These are phyloP conservation scores for Falcunculus frontatus DNA, from an alignment of 2,113 vertebrate species.

Conservation along the genomic window DNA sequence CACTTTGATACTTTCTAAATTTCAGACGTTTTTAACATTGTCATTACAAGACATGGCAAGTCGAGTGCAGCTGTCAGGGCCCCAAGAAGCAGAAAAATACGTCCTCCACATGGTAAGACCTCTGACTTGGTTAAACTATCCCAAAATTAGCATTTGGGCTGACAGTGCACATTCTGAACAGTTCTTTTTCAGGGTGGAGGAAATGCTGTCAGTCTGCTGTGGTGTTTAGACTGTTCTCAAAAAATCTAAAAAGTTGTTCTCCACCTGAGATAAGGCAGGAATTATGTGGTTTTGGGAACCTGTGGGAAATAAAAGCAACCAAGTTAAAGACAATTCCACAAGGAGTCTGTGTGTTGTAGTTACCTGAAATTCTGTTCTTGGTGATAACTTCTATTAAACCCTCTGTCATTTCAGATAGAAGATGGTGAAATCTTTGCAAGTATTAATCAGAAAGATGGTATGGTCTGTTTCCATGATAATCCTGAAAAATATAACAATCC, in stretches of 20 bases:
- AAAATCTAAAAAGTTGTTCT: background rate
- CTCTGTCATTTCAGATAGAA: conserved; percentile 85
- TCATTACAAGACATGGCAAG: conserved; percentile 99
- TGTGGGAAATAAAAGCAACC: background rate
- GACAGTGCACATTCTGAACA: background rate
- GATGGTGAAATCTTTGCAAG: conserved; percentile 99
- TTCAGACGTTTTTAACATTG: conserved; percentile 95
- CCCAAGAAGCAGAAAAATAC: conserved; percentile 98
- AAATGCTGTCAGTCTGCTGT: background rate
- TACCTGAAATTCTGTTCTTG: background rate
- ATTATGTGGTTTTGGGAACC: background rate
- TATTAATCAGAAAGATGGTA: conserved; percentile 99
- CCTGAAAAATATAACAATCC: conserved; percentile 99
- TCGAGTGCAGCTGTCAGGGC: conserved; percentile 93
- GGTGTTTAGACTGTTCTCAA: background rate
- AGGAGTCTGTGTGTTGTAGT: background rate
- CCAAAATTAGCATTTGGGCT: background rate
- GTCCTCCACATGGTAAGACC: conserved; percentile 95
- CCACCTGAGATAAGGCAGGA: background rate
- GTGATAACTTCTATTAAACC: background rate
- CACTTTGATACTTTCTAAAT: background rate
- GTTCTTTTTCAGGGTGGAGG: background rate
- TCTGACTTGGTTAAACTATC: background rate
- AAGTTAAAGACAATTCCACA: background rate
- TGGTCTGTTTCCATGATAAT: conserved; percentile 99